Base-by-base conservation (phyloP, 2,888 invertebrate species). In the Ectropis crepuscularia region DNA sequence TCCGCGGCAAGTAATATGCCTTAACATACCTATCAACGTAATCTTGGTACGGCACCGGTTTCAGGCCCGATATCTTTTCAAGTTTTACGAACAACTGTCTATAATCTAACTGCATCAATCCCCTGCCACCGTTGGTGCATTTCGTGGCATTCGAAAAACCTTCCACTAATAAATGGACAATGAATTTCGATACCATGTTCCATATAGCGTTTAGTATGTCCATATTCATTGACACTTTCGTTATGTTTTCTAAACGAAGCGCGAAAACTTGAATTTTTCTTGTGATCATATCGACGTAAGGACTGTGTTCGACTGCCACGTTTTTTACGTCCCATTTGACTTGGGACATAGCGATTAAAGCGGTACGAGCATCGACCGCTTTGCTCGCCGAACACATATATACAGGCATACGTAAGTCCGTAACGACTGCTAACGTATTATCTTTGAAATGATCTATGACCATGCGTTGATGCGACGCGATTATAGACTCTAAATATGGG, bases 31-130 rank as follows among this genome's bases (percentile, higher is more conserved):
- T 95, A 87, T 99, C 99, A 0, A 99, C 99, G 78, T 97, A 98
- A 60, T 97, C 96, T 70, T 96, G 95, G 78, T 97, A 96, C 0
- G 99, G 98, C 11, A 98, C 93, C 4, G 98, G 98, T 79, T 96
- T 96, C 6, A 98, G 82, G 0, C 95, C 95, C 0, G 98, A 96
- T 59, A 99, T 95, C 78, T 96, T 95, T 86, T 99, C 98, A 57
- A 98, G 93, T 82, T 99, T 98, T 28, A 97, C 95, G 72, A 98
- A 95, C 68, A 99, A 95, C 83, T 99, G 99, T 6, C 98, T 97
- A 80, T 98, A 99, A 92, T 99, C 99, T 28, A 99, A 92, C 82
- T 99, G 99, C 99, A 99, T 99, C 8, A 99, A 88, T 0, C 98
- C 99, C 45, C 99, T 93, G 0, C 99, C 99, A 36, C 98, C 99